Evolutionary conservation across 1,140 invertebrate species (phyloP).

Genomic region (Fopius arisanus): DNA sequence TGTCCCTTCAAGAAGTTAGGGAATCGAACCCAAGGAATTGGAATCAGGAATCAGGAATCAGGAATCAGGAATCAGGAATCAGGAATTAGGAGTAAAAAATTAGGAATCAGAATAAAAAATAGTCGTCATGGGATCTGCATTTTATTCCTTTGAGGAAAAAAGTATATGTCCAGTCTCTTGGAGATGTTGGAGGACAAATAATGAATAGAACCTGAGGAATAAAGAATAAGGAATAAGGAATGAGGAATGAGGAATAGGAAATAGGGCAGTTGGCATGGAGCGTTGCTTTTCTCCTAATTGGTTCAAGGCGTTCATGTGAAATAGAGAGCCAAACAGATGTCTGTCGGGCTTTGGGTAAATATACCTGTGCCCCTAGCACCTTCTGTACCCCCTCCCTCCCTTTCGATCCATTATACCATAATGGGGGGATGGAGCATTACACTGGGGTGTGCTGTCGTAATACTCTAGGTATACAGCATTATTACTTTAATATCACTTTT

Average conservation of each 20-base stretch:
- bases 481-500: constrained; percentile 18
- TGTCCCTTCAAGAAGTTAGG: too few relatives aligned
- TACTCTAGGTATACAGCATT: constrained; percentile 43
- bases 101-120: too few relatives aligned
- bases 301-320: background rate
- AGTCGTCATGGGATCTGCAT: too few relatives aligned
- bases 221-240: background rate
- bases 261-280: background rate
- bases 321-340: constrained; percentile 43
- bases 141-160: too few relatives aligned
- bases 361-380: constrained; percentile 45
- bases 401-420: constrained; percentile 49
- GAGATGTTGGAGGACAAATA: too few relatives aligned
- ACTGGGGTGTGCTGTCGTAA: constrained; percentile 40
- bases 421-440: constrained; percentile 17
- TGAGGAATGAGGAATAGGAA: background rate
- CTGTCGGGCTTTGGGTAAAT: constrained; percentile 45
- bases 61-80: too few relatives aligned
- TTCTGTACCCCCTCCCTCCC: constrained; percentile 34
- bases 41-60: too few relatives aligned
- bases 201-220: too few relatives aligned
- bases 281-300: background rate
- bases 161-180: too few relatives aligned
- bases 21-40: too few relatives aligned
- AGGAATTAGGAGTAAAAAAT: too few relatives aligned